Conservation (phyloP, 1,140 invertebrate species). For the Drosophila sucinea region DNA sequence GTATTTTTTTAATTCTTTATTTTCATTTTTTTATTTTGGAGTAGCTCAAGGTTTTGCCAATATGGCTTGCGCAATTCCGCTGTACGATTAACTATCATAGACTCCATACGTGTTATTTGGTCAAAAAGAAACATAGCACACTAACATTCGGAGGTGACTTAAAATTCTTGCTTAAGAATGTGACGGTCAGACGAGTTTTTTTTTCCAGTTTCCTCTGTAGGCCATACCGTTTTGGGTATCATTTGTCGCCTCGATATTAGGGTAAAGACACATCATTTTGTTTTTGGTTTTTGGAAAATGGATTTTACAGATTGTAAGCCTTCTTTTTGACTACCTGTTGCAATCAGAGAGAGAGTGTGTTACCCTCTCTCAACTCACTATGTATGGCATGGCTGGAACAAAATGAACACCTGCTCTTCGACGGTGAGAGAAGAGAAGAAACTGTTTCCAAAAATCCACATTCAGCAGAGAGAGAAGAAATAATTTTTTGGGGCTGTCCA, state of each 20-base stretch:
- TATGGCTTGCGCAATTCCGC: slow-evolving; percentile 69
- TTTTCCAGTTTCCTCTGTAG: slow-evolving; percentile 24
- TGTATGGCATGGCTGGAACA: slow-evolving; percentile 9
- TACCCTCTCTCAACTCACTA: neutral
- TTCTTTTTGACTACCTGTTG: slow-evolving; percentile 33
- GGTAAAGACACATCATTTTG: slow-evolving; percentile 34
- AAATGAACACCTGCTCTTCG: slow-evolving; percentile 16
- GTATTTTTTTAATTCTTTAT: slow-evolving; percentile 38
- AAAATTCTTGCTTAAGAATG: slow-evolving; percentile 69
- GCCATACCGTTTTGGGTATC: slow-evolving; percentile 43
- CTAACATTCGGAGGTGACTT: slow-evolving; percentile 46
- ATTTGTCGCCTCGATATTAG: slow-evolving; percentile 9
- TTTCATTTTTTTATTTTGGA: slow-evolving; percentile 46
- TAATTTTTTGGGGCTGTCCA: neutral
- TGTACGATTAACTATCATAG: slow-evolving; percentile 25
- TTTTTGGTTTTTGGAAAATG: neutral
- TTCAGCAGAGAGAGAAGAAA: slow-evolving; percentile 28
- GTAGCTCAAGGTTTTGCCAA: slow-evolving; percentile 75
- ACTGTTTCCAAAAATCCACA: slow-evolving; percentile 47
- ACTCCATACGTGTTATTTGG: slow-evolving; percentile 68
- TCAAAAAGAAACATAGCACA: slow-evolving; percentile 32
- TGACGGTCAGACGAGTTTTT: slow-evolving; percentile 55
- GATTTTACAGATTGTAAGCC: slow-evolving; percentile 7
- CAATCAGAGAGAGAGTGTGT: slow-evolving; percentile 18
- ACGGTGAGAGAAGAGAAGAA: slow-evolving; percentile 37